Evolutionary conservation across 2,113 vertebrate genomes (phyloP).

Genomic region (Anser cygnoides): DNA sequence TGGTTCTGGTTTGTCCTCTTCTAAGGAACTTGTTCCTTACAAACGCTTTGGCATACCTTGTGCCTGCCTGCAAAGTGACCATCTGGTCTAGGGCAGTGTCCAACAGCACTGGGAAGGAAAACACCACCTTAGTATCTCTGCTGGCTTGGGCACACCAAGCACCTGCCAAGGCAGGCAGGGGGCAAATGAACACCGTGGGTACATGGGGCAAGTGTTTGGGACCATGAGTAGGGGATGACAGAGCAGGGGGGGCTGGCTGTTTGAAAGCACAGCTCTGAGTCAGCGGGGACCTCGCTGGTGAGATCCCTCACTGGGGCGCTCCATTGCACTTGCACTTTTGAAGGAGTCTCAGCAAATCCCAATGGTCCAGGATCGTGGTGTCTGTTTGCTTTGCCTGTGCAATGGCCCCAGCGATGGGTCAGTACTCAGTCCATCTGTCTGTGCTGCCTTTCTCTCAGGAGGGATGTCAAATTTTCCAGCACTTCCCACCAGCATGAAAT

Average conservation of each 20-base stretch:
- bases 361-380: accelerated
- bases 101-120: no score
- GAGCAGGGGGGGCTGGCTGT: neutral
- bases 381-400: neutral
- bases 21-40: no score
- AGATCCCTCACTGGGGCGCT: accelerated
- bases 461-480: accelerated
- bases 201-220: no score
- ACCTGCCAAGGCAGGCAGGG: no score
- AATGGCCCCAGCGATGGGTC: accelerated
- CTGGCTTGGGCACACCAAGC: no score
- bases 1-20: no score
- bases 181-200: no score
- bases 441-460: neutral
- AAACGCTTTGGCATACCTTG: no score
- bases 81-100: no score
- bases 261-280: accelerated
- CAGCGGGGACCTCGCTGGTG: neutral
- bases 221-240: no score
- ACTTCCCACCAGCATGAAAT: neutral
- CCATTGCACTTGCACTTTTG: neutral
- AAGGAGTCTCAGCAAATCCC: neutral
- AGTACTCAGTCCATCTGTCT: neutral
- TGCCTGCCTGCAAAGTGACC: no score
- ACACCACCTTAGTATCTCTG: no score